Conservation (phyloP, 2,113 vertebrate species). For the Rousettus leschenaultii region DNA sequence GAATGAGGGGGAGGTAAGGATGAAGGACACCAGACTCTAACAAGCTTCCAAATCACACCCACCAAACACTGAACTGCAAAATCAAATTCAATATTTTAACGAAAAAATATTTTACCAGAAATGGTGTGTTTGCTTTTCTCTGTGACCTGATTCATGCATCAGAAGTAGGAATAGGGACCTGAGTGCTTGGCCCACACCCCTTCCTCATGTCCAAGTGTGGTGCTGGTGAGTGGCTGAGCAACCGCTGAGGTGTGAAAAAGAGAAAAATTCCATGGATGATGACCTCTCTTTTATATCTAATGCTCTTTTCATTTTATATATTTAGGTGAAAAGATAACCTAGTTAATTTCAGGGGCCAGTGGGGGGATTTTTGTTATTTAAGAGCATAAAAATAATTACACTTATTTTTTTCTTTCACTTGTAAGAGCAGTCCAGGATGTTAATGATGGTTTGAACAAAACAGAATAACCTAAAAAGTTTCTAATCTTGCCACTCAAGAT, state of each 20-base stretch:
- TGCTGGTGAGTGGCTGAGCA: neutral
- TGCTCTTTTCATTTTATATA: neutral
- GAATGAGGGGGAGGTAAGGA: neutral
- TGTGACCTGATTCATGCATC: neutral
- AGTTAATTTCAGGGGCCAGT: neutral
- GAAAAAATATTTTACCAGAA: neutral
- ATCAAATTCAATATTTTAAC: neutral
- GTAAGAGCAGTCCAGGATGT: neutral
- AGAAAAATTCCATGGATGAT: neutral
- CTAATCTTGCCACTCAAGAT: neutral
- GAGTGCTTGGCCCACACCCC: fast-evolving
- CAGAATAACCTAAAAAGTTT: neutral
- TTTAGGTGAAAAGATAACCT: neutral
- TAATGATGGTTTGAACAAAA: neutral
- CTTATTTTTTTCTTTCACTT: neutral
- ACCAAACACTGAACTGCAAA: neutral
- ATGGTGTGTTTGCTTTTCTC: neutral
- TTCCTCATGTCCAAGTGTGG: neutral
- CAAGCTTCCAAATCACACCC: neutral
- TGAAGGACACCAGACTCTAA: neutral
- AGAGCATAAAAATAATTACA: neutral
- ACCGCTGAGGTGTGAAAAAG: neutral
- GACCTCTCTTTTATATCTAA: neutral
- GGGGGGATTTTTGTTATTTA: neutral
- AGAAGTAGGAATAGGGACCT: neutral